Evolutionary conservation across 2,888 invertebrate species (phyloP), one percentile per base, ranked within the genome.

Genomic region (Eupithecia dodoneata): DNA sequence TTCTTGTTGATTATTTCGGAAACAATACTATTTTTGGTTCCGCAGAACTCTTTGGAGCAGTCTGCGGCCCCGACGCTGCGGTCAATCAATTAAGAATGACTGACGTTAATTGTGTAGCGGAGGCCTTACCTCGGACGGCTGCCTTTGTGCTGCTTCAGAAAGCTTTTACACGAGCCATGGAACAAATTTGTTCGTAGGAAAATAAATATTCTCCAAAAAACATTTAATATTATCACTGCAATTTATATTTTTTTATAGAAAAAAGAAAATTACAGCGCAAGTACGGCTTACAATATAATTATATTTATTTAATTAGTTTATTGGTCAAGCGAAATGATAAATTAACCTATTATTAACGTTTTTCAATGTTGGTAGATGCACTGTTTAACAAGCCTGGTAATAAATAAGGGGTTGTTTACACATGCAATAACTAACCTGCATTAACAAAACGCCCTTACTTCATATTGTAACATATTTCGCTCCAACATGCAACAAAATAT

Each of bases 1-100:
- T 49, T 70, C 45, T 47, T 47, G 45, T 18, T 47, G 47, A 70
- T 70, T 63, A 42, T 66, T 66, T 70, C 5, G 15, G 42, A 30
- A 72, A 72, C 45, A 44, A 18, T 73, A 41, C 7, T 66, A 42
- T 45, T 55, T 74, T 74, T 55, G 78, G 70, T 77, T 45, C 74
- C 86, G 86, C 87, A 87, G 18, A 18, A 90, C 89, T 89, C 87
- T 90, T 90, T 86, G 85, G 85, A 90, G 88, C 87, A 87, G 88
- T 84, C 13, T 42, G 66, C 55, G 12, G 70, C 63, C 69, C 73
- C 66, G 47, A 44, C 71, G 74, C 72, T 76, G 84, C 77, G 83
- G 84, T 82, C 85, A 85, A 87, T 88, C 87, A 87, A 87, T 87
- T 86, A 83, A 81, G 72, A 85, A 84, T 83, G 85, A 85, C 83